A percentile compares a stretch with the other conserved stretches of the same genome.
Evolutionary conservation across 1,140 invertebrate genomes (phyloP).

Genomic region (Trichonephila clavata): DNA sequence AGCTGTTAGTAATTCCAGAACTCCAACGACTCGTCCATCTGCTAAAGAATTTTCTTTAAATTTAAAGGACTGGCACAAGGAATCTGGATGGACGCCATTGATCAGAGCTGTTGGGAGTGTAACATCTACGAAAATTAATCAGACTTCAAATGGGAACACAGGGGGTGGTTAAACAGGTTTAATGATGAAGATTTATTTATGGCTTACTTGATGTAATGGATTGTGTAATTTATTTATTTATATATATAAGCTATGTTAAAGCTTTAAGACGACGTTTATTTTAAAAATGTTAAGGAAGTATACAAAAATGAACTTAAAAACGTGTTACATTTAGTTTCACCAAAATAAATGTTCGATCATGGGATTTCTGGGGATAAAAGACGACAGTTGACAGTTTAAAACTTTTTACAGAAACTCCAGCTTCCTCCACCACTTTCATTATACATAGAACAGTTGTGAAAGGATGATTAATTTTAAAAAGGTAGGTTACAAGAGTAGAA

Average conservation of each 20-base stretch:
- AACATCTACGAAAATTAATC: not conserved
- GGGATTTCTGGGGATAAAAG: no score
- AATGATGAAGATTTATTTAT: not conserved
- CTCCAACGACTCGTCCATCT: not conserved
- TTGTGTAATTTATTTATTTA: not conserved
- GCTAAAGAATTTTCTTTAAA: constrained; percentile 44
- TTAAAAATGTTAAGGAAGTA: not conserved
- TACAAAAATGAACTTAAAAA: not conserved
- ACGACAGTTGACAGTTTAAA: no score
- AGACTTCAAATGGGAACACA: not conserved
- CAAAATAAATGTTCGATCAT: not conserved
- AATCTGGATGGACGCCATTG: constrained; percentile 55
- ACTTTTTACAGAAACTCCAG: no score
- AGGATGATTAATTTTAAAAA: no score
- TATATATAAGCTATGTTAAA: not conserved
- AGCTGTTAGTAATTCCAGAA: not conserved
- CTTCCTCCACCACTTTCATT: no score
- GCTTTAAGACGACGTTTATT: not conserved
- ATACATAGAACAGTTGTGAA: no score
- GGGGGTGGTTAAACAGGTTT: not conserved
- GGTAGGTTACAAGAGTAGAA: no score
- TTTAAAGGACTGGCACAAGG: constrained; percentile 22
- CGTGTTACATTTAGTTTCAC: not conserved
- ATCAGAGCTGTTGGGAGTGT: constrained; percentile 56
- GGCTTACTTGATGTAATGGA: not conserved